Evolutionary conservation across 2,113 vertebrate species (phyloP).

Genomic region (Aphyosemion australe): DNA sequence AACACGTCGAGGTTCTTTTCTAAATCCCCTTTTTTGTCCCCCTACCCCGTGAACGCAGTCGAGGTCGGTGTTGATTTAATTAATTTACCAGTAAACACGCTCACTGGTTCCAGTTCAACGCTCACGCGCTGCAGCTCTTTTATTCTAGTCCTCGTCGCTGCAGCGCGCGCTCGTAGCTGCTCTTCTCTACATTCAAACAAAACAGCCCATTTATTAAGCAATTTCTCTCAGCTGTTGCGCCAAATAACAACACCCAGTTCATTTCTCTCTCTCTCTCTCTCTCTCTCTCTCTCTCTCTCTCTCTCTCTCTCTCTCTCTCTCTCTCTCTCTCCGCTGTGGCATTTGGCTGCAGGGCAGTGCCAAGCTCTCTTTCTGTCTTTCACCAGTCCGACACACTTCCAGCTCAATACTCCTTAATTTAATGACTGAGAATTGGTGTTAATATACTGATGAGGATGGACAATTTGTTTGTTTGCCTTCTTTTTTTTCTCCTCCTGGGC

Average conservation of each 20-base stretch:
- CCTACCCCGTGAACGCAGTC: not conserved
- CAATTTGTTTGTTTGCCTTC: slow-evolving; percentile 75
- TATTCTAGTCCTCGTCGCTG: slow-evolving; percentile 25
- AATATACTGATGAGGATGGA: slow-evolving; percentile 82
- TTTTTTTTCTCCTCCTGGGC: slow-evolving; percentile 44
- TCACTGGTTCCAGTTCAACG: slow-evolving; percentile 46
- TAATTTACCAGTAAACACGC: slow-evolving; percentile 63
- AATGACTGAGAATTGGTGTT: slow-evolving; percentile 83
- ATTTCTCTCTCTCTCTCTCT: too few relatives aligned
- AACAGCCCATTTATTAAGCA: slow-evolving; percentile 45
- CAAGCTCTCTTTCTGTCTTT: slow-evolving; percentile 53
- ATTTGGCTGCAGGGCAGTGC: slow-evolving; percentile 70
- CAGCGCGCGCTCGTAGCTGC: slow-evolving; percentile 20
- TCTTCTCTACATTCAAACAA: slow-evolving; percentile 7
- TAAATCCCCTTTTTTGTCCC: not conserved
- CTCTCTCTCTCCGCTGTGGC: slow-evolving; percentile 32
- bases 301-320: too few relatives aligned
- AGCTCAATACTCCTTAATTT: slow-evolving; percentile 81
- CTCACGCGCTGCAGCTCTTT: slow-evolving; percentile 2
- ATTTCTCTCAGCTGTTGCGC: slow-evolving; percentile 48
- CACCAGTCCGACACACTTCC: slow-evolving; percentile 72
- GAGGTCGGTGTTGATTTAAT: slow-evolving; percentile 53
- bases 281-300: slow-evolving; percentile 22
- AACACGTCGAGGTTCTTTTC: too few relatives aligned
- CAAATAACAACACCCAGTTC: slow-evolving; percentile 54